Conservation (phyloP, 30 jellyfish, hydroid and myxozoan species). For the Sanderia malayensis region DNA sequence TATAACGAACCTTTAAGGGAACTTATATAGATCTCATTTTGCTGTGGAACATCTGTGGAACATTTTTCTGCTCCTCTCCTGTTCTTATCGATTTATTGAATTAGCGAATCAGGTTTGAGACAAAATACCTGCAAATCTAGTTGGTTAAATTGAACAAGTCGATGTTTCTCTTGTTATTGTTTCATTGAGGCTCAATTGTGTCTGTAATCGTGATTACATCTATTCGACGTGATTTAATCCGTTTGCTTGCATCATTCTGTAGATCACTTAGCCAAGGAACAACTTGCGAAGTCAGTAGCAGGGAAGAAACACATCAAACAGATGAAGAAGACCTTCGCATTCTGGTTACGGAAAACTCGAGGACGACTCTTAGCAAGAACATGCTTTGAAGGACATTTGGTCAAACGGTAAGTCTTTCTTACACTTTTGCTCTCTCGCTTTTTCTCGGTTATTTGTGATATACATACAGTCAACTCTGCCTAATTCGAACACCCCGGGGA, state of each 20-base stretch:
- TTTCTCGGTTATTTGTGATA: neutral
- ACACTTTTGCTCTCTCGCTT: no score
- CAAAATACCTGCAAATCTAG: neutral
- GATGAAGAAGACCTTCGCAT: slow-evolving; percentile 16
- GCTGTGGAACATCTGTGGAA: no score
- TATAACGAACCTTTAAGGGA: no score
- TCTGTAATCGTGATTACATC: no score
- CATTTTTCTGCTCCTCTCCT: no score
- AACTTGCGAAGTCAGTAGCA: slow-evolving; percentile 14
- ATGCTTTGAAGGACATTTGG: slow-evolving; percentile 43
- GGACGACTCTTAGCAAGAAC: slow-evolving; percentile 37
- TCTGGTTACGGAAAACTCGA: slow-evolving; percentile 38
- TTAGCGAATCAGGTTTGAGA: no score
- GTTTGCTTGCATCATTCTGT: no score
- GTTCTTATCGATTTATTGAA: no score
- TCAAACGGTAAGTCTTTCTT: slow-evolving; percentile 35
- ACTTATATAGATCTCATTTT: no score
- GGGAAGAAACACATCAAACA: slow-evolving; percentile 2
- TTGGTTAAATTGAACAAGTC: neutral
- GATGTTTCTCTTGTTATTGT: neutral
- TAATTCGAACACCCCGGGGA: no score
- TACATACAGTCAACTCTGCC: no score
- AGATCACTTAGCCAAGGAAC: slow-evolving; percentile 15
- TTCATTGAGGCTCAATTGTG: neutral
- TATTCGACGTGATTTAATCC: no score